These are phyloP conservation scores for Piprites chloris DNA, from an alignment of 2,113 vertebrate genomes.

Conservation along the genomic window DNA sequence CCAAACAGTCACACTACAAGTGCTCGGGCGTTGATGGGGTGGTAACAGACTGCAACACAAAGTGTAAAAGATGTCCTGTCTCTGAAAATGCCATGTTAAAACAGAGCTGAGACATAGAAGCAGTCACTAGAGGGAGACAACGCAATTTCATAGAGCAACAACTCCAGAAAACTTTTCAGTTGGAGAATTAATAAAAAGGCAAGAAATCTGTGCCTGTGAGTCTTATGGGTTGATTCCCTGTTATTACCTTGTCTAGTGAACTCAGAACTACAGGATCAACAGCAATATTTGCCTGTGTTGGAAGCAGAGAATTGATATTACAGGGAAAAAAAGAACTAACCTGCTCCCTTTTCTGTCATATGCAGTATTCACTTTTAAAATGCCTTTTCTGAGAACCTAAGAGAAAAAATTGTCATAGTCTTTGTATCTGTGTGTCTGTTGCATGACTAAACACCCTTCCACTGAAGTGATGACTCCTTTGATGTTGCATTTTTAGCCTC, in stretches of 20 bases:
- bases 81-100: neutral
- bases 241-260: neutral
- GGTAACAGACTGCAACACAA: neutral
- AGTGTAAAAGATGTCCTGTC: neutral
- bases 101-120: neutral
- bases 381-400: neutral
- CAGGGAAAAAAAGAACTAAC: neutral
- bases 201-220: neutral
- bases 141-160: neutral
- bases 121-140: slow-evolving; percentile 47
- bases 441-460: neutral
- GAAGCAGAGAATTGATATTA: neutral
- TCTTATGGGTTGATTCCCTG: neutral
- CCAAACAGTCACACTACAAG: neutral
- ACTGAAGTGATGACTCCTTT: neutral
- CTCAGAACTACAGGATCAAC: neutral
- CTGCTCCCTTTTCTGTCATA: neutral
- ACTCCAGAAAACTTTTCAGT: neutral
- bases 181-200: neutral
- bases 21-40: neutral
- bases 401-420: neutral
- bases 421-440: neutral
- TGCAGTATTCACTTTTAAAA: neutral
- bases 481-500: neutral
- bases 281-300: neutral